Conservation (phyloP, 1,140 invertebrate species). For the Mactra quadrangularis region DNA sequence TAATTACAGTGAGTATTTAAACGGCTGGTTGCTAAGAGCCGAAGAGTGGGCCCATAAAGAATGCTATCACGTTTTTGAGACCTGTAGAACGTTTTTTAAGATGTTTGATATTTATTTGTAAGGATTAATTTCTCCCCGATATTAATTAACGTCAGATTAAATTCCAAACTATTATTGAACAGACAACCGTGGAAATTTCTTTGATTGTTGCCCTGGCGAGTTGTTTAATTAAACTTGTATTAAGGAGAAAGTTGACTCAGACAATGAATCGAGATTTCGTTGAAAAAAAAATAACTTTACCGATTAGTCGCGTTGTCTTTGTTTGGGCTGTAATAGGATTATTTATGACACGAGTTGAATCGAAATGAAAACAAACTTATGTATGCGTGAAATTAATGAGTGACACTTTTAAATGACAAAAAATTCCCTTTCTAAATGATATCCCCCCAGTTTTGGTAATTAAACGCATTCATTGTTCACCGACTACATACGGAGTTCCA, state of each 20-base stretch:
- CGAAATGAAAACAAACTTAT: constrained; percentile 32
- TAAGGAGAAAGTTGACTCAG: constrained; percentile 35
- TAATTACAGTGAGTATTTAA: constrained; percentile 24
- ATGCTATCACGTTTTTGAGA: constrained; percentile 38
- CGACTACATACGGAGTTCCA: constrained; percentile 12
- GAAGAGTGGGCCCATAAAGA: background rate
- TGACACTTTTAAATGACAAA: constrained; percentile 39
- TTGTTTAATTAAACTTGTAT: constrained; percentile 58
- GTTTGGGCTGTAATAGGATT: constrained; percentile 50
- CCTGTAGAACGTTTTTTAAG: background rate
- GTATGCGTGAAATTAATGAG: constrained; percentile 48
- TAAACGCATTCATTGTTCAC: constrained; percentile 41
- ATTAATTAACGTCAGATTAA: constrained; percentile 46
- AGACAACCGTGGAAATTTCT: constrained; percentile 37
- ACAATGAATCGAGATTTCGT: constrained; percentile 38
- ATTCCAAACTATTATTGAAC: constrained; percentile 20
- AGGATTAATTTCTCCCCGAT: constrained; percentile 44
- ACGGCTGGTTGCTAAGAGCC: constrained; percentile 14
- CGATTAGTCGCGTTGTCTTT: constrained; percentile 45
- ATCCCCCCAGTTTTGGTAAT: constrained; percentile 41
- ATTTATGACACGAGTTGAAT: constrained; percentile 52
- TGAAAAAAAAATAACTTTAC: constrained; percentile 33
- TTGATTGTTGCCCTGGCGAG: background rate
- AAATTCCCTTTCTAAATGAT: constrained; percentile 22
- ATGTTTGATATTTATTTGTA: constrained; percentile 12